phyloP scores from a whole-genome alignment of 2,888 invertebrate species.

The Napeogenes sylphis region DNA sequence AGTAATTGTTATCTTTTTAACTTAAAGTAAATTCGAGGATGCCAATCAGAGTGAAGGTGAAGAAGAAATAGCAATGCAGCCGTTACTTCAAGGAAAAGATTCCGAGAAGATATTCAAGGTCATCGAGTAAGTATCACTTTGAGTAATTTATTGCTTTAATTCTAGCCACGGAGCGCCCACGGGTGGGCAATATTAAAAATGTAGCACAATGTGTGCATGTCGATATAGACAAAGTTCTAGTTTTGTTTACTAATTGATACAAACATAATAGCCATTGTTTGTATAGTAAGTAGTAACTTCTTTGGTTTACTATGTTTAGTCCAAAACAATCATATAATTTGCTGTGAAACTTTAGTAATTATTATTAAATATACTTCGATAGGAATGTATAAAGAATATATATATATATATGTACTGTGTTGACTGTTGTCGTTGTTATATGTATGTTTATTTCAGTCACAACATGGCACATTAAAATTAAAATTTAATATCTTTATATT shows the following conservation, averaged over 20 bases:
- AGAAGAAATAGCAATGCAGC: conserved; percentile 87
- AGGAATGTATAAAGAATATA: background rate
- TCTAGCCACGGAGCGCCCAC: no score
- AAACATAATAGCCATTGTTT: no score
- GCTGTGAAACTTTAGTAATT: background rate
- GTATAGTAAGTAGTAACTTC: no score
- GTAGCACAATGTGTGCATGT: background rate
- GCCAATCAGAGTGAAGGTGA: conserved; percentile 73
- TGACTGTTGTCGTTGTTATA: conserved; percentile 46
- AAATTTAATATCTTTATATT: conserved; percentile 40
- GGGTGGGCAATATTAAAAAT: background rate
- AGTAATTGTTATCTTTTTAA: no score
- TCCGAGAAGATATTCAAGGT: conserved; percentile 81
- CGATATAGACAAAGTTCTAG: background rate
- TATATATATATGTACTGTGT: conserved; percentile 37
- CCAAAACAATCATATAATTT: no score
- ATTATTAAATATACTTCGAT: background rate
- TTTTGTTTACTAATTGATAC: no score
- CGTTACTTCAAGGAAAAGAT: conserved; percentile 81
- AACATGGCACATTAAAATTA: conserved; percentile 73
- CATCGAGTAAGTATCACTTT: conserved; percentile 79
- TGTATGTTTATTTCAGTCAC: conserved; percentile 39
- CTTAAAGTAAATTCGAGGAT: conserved; percentile 58
- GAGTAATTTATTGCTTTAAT: no score
- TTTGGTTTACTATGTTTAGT: no score